A percentile compares a stretch with the other conserved stretches of the same genome.
These are phyloP conservation scores for Carassius gibelio DNA, from an alignment of 2,113 vertebrate genomes.

Conservation along the genomic window DNA sequence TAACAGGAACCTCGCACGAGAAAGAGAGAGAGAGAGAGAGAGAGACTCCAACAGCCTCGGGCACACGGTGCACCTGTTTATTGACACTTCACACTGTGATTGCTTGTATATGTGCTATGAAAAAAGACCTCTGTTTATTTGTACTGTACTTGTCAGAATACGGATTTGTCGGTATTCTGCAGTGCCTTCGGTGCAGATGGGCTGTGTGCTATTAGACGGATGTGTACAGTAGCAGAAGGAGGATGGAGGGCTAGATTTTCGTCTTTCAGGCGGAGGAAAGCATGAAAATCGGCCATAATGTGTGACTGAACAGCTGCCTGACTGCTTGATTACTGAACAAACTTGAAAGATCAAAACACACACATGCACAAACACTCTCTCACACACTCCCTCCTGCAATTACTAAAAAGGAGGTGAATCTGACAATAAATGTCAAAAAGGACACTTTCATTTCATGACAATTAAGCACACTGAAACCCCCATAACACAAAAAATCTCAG, in stretches of 20 bases:
- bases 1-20: background rate
- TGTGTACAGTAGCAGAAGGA: conserved; percentile 22
- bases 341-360: background rate
- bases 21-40: background rate
- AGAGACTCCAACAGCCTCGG: background rate
- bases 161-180: conserved; percentile 11
- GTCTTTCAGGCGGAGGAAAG: conserved; percentile 33
- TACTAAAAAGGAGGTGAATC: background rate
- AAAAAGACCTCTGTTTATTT: conserved; percentile 10
- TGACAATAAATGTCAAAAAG: background rate
- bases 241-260: background rate
- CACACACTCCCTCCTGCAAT: conserved; percentile 48
- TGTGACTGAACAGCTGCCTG: conserved; percentile 41
- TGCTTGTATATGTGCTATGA: conserved; percentile 10
- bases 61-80: conserved; percentile 23
- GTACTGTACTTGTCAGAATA: conserved; percentile 36
- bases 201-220: background rate
- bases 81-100: conserved; percentile 28
- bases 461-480: background rate
- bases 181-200: background rate
- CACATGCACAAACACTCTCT: background rate
- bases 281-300: conserved; percentile 48
- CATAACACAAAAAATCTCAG: background rate
- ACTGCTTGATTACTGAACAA: conserved; percentile 35
- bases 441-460: background rate